Percentiles rank a stretch among this genome's conserved stretches.
Conservation (phyloP, 1,140 invertebrate genomes). For the Choristoneura fumiferana region DNA sequence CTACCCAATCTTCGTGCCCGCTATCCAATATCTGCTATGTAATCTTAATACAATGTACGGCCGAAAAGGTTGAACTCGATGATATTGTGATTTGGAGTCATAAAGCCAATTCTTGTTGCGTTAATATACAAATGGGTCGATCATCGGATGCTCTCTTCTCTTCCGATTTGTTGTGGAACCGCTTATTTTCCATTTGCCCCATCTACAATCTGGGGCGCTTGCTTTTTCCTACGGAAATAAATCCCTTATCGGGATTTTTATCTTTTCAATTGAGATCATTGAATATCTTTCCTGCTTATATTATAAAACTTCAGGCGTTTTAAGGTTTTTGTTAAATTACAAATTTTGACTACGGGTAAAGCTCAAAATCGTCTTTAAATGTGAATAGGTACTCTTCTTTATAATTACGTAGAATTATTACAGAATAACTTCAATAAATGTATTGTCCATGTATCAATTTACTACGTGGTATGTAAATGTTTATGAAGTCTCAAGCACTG, state of each 20-base stretch:
- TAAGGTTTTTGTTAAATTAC: too few relatives aligned
- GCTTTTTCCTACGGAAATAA: constrained; percentile 28
- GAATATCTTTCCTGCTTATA: not conserved
- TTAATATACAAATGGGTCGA: constrained; percentile 35
- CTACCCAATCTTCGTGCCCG: not conserved
- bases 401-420: too few relatives aligned
- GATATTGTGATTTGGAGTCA: not conserved
- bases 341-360: too few relatives aligned
- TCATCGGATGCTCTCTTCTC: constrained; percentile 24
- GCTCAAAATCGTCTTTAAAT: too few relatives aligned
- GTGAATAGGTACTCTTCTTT: too few relatives aligned
- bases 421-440: too few relatives aligned
- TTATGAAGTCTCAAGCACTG: not conserved
- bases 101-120: constrained; percentile 23
- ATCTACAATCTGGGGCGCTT: constrained; percentile 26
- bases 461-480: not conserved
- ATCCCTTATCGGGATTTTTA: constrained; percentile 28
- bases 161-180: constrained; percentile 34
- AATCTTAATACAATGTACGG: constrained; percentile 12
- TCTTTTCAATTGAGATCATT: constrained; percentile 21
- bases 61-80: not conserved
- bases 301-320: too few relatives aligned
- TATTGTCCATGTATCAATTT: not conserved
- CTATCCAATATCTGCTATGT: not conserved
- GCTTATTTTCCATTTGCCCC: constrained; percentile 36